These are phyloP conservation scores for Plebejus melissa DNA, from an alignment of 2,888 invertebrate species.

Conservation along the genomic window DNA sequence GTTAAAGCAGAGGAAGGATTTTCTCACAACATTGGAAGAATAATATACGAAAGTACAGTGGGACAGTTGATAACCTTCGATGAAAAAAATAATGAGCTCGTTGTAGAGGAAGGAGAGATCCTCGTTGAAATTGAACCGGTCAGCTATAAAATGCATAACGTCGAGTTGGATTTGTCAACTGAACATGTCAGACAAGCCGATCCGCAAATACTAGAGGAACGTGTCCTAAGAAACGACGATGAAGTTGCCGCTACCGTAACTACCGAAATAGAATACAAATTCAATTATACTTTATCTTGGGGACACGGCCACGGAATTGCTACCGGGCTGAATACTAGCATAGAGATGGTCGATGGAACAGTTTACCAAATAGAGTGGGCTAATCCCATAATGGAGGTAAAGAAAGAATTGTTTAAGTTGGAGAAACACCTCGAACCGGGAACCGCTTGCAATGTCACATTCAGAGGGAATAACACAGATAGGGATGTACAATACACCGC, in stretches of 20 bases:
- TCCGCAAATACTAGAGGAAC: slow-evolving; percentile 74
- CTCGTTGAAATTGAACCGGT: slow-evolving; percentile 89
- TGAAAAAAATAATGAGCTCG: slow-evolving; percentile 76
- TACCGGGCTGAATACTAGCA: slow-evolving; percentile 83
- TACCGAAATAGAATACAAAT: slow-evolving; percentile 85
- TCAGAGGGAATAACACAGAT: slow-evolving; percentile 85
- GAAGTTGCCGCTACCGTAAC: slow-evolving; percentile 81
- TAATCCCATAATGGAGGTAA: slow-evolving; percentile 72
- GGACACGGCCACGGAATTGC: slow-evolving; percentile 87
- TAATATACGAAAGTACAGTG: slow-evolving; percentile 81
- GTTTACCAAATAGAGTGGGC: slow-evolving; percentile 85
- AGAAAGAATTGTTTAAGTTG: slow-evolving; percentile 78
- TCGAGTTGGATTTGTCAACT: slow-evolving; percentile 79
- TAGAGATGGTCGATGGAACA: slow-evolving; percentile 79
- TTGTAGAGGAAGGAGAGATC: slow-evolving; percentile 84
- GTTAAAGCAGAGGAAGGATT: slow-evolving; percentile 54
- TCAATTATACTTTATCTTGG: slow-evolving; percentile 86
- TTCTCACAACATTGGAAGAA: slow-evolving; percentile 84
- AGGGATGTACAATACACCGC: slow-evolving; percentile 87
- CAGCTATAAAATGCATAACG: slow-evolving; percentile 84
- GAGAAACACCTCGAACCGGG: slow-evolving; percentile 85
- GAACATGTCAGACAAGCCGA: slow-evolving; percentile 70
- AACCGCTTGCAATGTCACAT: slow-evolving; percentile 89
- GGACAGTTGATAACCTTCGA: slow-evolving; percentile 85
- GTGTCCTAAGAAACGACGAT: slow-evolving; percentile 74